A percentile compares a stretch with the other conserved stretches of the same genome.
Conservation (phyloP, 2,888 invertebrate species). For the Acleris sparsana region DNA sequence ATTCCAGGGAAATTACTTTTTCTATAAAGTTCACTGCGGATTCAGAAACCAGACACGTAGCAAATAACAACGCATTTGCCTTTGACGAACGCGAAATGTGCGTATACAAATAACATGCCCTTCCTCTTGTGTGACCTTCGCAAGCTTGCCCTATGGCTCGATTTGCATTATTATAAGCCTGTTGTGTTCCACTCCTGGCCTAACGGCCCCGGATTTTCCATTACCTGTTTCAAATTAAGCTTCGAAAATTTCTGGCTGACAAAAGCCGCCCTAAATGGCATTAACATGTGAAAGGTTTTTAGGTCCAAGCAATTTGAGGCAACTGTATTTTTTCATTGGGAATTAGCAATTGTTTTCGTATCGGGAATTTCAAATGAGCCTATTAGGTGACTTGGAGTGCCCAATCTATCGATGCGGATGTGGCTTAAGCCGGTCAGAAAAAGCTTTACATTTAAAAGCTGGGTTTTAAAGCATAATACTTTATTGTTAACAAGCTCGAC, state of each 20-base stretch:
- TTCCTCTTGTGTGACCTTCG: conserved; percentile 48
- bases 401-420: too few species aligned
- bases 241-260: background rate
- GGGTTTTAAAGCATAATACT: too few species aligned
- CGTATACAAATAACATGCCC: conserved; percentile 34
- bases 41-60: conserved; percentile 8
- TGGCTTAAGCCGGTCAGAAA: too few species aligned
- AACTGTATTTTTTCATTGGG: background rate
- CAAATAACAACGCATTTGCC: conserved; percentile 27
- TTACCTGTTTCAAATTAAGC: conserved; percentile 2
- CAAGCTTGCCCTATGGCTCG: conserved; percentile 36
- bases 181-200: background rate
- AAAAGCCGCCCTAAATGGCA: conserved; percentile 7
- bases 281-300: conserved; percentile 20
- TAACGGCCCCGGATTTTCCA: conserved; percentile 6
- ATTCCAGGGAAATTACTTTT: conserved; percentile 1
- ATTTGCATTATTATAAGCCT: conserved; percentile 12
- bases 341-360: conserved; percentile 4
- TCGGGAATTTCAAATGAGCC: background rate
- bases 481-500: too few species aligned
- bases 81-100: background rate
- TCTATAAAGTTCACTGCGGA: background rate
- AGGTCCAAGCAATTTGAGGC: background rate
- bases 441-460: too few species aligned
- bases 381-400: too few species aligned